Evolutionary conservation across 1,140 invertebrate species (phyloP).

Genomic region (Atta cephalotes): DNA sequence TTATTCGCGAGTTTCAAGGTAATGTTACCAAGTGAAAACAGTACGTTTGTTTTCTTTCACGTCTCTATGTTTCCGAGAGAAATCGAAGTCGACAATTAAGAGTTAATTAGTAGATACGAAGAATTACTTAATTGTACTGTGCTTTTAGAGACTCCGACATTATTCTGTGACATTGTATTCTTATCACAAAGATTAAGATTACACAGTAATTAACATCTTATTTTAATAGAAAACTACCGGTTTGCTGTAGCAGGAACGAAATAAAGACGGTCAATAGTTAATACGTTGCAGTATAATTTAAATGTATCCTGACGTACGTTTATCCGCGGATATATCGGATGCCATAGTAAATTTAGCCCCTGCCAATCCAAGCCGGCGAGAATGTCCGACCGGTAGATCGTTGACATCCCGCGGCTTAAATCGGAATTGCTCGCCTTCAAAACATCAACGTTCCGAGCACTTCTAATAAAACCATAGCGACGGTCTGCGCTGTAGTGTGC

Average conservation of each 20-base stretch:
- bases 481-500: background rate
- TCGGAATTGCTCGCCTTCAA: slow-evolving; percentile 44
- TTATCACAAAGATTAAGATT: no score
- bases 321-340: slow-evolving; percentile 41
- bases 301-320: slow-evolving; percentile 35
- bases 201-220: slow-evolving; percentile 2
- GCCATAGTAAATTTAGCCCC: slow-evolving; percentile 48
- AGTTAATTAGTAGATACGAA: background rate
- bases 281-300: slow-evolving; percentile 37
- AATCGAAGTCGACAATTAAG: background rate
- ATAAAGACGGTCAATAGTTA: background rate
- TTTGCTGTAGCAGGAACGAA: background rate
- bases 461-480: slow-evolving; percentile 46
- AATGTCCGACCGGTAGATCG: slow-evolving; percentile 34
- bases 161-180: background rate
- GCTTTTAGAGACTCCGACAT: background rate
- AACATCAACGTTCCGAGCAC: slow-evolving; percentile 23
- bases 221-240: background rate
- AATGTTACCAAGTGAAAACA: background rate
- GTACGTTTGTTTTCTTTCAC: background rate
- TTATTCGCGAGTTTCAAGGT: slow-evolving; percentile 41
- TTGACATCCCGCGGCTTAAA: slow-evolving; percentile 52
- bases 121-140: background rate
- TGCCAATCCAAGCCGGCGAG: slow-evolving; percentile 29
- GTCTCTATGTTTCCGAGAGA: background rate